Evolutionary conservation across 2,888 invertebrate species (phyloP), one percentile per base, ranked within the genome.

Genomic region (Pachymerium ferrugineum): DNA sequence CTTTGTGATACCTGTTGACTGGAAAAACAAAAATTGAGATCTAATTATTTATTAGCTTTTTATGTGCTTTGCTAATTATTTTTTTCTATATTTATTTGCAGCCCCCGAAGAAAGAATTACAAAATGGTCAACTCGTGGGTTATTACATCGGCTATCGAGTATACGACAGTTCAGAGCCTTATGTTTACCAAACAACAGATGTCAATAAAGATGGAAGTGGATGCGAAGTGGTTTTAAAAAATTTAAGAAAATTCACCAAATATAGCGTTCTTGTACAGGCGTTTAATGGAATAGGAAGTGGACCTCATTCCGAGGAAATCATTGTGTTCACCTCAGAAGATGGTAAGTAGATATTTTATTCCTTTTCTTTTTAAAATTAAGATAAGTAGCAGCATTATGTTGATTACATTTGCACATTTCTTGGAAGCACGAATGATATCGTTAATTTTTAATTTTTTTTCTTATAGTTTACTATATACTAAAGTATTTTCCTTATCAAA

Each of bases 71-170:
- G 22, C 12, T 29, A 25, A 67, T 22, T 16, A n/a, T 75, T 62
- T 62, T 73, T 22, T 22, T 54, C 22, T 70, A 22, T 73, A 12
- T 73, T 22, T 12, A 70, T 19, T 70, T 73, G 16, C 75, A 83
- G 82, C 79, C 82, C 1, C 83, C 83, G 3, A 76, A 77, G 3
- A 75, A 78, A 5, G 80, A 81, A 12, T 73, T 80, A 35, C 79
- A 79, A 72, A 82, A 82, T 76, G 83, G 83, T 2, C 76, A 79
- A 16, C 80, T 83, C 35, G 77, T 79, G 16, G 83, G 83, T 0
- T 83, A 83, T 76, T 82, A 81, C 76, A 80, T 83, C 29, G 83
- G 83, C 3, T 83, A 82, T 77, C 81, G 80, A 70, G 77, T 79
- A 74, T 79, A 79, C 33, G 80, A 80, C 54, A 79, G 80, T 29